Evolutionary conservation across 2,888 invertebrate species (phyloP), one percentile per base, ranked within the genome.

Genomic region (Endomychus coccineus): DNA sequence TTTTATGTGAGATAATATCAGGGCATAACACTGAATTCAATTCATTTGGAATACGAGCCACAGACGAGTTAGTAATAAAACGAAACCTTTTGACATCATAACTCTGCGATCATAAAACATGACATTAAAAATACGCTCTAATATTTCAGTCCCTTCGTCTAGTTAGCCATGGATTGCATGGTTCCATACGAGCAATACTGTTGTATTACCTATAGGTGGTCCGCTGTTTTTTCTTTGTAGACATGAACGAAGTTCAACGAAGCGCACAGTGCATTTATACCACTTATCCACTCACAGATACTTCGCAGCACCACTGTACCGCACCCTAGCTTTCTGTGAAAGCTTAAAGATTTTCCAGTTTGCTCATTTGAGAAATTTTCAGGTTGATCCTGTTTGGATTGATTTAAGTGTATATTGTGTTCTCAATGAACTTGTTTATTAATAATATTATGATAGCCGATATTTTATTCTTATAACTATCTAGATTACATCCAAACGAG

Each of bases 181-280:
- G 27, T 37, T 25, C 10, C 7, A 21, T 9, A 12, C 14, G n/a
- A n/a, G n/a, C n/a, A n/a, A n/a, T n/a, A n/a, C n/a, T n/a, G n/a
- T 16, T 19, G n/a, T 9, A 36, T n/a, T 27, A 11, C 25, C 6
- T 40, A 21, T 16, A 44, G 46, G 40, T 41, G 55, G 46, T 35
- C 51, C 43, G 39, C 48, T 52, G 52, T 51, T 49, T 54, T 59
- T 59, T 54, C 55, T 57, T 56, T 58, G 55, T 54, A 56, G 58
- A 62, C 56, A 61, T 54, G 59, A 59, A 49, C 57, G 55, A 56
- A 55, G 56, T 59, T 61, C 63, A 62, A 60, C 63, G 58, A 52
- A 61, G 62, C 63, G 62, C 56, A 49, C 51, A 61, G 54, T 59
- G 61, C 60, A 62, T 62, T 61, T 61, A 61, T 60, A 61, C 62